Conservation (phyloP, 2,113 vertebrate genomes). For the Mormyrus lacerda region DNA sequence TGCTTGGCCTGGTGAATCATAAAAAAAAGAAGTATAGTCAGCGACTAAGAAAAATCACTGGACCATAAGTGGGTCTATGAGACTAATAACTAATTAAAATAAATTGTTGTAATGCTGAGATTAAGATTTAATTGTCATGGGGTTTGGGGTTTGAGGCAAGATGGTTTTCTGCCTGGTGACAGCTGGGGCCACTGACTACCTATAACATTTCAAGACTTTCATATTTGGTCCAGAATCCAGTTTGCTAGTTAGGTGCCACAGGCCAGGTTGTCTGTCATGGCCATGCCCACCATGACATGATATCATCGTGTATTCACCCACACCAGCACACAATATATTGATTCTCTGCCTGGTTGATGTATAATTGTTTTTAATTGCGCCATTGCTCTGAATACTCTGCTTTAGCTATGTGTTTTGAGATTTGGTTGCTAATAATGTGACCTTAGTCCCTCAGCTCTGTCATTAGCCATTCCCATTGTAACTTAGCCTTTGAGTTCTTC, state of each 20-base stretch:
- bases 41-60: not conserved
- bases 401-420: not conserved
- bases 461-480: not conserved
- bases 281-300: not conserved
- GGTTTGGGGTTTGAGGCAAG: slow-evolving; percentile 13
- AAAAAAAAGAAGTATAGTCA: not conserved
- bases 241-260: not conserved
- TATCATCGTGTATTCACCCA: not conserved
- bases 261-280: not conserved
- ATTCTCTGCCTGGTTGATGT: not conserved
- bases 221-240: not conserved
- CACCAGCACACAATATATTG: not conserved
- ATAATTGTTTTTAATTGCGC: not conserved
- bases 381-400: not conserved
- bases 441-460: not conserved
- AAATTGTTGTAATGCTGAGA: slow-evolving; percentile 18
- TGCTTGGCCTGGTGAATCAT: not conserved
- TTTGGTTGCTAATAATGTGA: not conserved
- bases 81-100: slow-evolving; percentile 16
- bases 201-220: not conserved
- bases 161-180: slow-evolving; percentile 23
- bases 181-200: slow-evolving; percentile 2
- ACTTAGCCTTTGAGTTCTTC: not conserved
- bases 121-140: slow-evolving; percentile 14
- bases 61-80: slow-evolving; percentile 24